Conservation (phyloP, 1,140 invertebrate species). For the Hyles euphorbiae region DNA sequence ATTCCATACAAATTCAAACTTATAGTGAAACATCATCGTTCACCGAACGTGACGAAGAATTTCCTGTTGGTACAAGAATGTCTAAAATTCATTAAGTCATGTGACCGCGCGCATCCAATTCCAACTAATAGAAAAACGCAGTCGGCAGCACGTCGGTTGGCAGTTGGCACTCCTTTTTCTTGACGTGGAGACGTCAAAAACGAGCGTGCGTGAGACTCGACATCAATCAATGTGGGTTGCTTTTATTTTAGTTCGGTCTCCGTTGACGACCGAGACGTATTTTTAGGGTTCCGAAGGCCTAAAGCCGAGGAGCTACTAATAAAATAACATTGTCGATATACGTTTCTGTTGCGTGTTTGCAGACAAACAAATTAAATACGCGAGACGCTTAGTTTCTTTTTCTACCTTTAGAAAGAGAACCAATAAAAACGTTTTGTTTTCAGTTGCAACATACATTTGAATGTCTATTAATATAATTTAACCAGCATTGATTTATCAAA, state of each 20-base stretch:
- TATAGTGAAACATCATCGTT: too few species aligned
- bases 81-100: conserved; percentile 55
- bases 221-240: conserved; percentile 63
- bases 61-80: conserved; percentile 43
- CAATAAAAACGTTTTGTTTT: conserved; percentile 5
- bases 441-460: conserved; percentile 1
- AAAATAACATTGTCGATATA: background rate
- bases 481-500: background rate
- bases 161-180: conserved; percentile 56
- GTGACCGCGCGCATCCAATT: conserved; percentile 43
- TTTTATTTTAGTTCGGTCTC: conserved; percentile 51
- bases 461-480: conserved; percentile 7
- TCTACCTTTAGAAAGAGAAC: background rate
- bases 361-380: conserved; percentile 6
- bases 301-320: background rate
- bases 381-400: conserved; percentile 4
- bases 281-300: conserved; percentile 17
- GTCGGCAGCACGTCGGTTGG: conserved; percentile 36
- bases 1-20: too few species aligned
- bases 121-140: conserved; percentile 46
- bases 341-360: background rate
- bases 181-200: conserved; percentile 60
- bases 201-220: conserved; percentile 53
- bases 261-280: conserved; percentile 24
- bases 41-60: conserved; percentile 19